These are phyloP conservation scores for Syngnathus scovelli DNA, from an alignment of 2,113 vertebrate genomes.

Conservation along the genomic window DNA sequence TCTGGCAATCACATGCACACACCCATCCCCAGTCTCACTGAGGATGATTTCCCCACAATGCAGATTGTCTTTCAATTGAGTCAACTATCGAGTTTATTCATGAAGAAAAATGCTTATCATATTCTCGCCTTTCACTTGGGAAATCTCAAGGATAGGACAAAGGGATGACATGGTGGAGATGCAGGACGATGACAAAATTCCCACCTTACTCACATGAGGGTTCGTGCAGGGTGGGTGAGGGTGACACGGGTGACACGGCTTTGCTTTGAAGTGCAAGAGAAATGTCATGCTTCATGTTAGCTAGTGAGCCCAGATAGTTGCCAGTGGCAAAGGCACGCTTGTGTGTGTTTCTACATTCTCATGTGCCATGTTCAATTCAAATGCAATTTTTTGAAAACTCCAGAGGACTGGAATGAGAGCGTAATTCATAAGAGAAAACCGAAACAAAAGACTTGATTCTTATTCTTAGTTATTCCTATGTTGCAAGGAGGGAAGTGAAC, in stretches of 20 bases:
- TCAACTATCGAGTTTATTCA: neutral
- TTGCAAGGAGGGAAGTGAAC: neutral
- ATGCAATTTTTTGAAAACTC: conserved; percentile 11
- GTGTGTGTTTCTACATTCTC: neutral
- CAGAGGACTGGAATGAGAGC: conserved; percentile 1
- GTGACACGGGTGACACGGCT: conserved; percentile 14
- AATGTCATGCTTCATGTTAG: conserved; percentile 47
- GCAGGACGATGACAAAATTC: conserved; percentile 9
- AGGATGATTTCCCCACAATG: neutral
- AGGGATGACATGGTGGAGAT: neutral
- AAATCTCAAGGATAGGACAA: neutral
- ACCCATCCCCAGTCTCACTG: neutral
- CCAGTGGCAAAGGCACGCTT: conserved; percentile 32
- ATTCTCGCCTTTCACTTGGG: neutral
- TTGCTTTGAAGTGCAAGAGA: conserved; percentile 50
- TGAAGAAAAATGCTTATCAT: neutral
- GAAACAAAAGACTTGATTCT: conserved; percentile 8
- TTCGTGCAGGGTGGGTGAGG: conserved; percentile 12
- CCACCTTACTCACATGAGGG: conserved; percentile 15
- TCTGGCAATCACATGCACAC: conserved; percentile 9
- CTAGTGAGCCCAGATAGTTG: conserved; percentile 15
- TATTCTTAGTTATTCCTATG: neutral
- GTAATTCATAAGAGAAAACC: conserved; percentile 16
- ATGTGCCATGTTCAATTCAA: neutral
- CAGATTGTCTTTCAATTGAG: neutral